Conservation (phyloP, 2,797 vertebrate genomes). For the Macropus fuliginosus region DNA sequence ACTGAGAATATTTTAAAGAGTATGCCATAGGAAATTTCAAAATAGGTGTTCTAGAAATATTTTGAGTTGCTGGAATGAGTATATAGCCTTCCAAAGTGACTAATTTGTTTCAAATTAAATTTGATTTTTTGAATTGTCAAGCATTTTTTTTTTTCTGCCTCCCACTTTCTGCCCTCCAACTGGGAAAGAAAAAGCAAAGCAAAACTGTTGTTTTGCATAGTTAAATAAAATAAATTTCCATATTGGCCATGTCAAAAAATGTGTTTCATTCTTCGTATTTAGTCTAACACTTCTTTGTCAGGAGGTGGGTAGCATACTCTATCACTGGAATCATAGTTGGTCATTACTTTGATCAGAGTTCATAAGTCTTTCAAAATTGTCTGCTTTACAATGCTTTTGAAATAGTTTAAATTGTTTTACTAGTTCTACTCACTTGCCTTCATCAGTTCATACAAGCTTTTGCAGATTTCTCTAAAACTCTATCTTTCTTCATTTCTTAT, state of each 20-base stretch:
- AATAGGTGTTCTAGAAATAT: neutral
- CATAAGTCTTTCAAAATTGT: neutral
- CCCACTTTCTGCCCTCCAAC: neutral
- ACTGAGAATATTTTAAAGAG: neutral
- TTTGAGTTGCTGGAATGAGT: neutral
- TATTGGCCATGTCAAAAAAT: neutral
- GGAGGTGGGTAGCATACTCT: neutral
- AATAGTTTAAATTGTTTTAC: neutral
- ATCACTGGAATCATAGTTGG: neutral
- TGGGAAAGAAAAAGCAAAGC: neutral
- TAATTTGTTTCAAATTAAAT: constrained; percentile 4
- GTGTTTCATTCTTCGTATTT: neutral
- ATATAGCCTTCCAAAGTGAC: neutral
- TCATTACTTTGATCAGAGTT: neutral
- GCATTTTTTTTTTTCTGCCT: neutral
- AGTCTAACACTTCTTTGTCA: neutral
- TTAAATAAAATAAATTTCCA: neutral
- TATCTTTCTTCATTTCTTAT: neutral
- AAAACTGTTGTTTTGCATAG: neutral
- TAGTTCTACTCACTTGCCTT: neutral
- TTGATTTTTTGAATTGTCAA: constrained; percentile 2
- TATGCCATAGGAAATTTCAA: neutral
- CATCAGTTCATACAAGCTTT: neutral
- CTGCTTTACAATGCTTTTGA: neutral
- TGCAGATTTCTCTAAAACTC: neutral